These are phyloP conservation scores for Salvator merianae DNA, from an alignment of 2,113 vertebrate genomes.

Conservation along the genomic window DNA sequence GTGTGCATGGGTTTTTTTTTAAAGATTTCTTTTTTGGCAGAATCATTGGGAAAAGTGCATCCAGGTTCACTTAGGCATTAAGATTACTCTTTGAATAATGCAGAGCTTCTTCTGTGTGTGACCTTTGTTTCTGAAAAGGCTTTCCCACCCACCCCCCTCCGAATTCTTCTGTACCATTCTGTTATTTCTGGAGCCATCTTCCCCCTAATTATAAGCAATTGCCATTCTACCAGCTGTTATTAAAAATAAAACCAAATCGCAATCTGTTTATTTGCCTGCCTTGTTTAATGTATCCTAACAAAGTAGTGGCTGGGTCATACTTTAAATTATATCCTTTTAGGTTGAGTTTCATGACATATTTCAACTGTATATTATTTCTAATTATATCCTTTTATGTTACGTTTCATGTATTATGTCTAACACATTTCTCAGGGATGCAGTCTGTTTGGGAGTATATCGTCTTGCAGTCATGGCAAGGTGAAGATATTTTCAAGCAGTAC, in stretches of 20 bases:
- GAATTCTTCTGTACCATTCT: background rate
- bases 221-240: background rate
- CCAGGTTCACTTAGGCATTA: slow-evolving; percentile 3
- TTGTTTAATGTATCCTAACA: background rate
- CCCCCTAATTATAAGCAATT: background rate
- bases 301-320: background rate
- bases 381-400: background rate
- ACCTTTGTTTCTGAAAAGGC: background rate
- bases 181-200: background rate
- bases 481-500: no score
- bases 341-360: background rate
- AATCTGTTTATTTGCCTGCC: background rate
- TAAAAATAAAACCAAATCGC: slow-evolving; percentile 1
- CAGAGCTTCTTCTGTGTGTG: background rate
- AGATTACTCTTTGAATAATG: background rate
- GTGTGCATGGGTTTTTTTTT: no score
- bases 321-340: slow-evolving; percentile 1
- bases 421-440: background rate
- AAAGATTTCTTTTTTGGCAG: background rate
- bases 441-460: background rate
- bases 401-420: background rate
- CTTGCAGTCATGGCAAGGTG: background rate
- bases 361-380: background rate
- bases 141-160: background rate
- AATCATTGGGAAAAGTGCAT: background rate